Evolutionary conservation across 2,888 invertebrate genomes (phyloP).

Genomic region (Malacosoma neustria): DNA sequence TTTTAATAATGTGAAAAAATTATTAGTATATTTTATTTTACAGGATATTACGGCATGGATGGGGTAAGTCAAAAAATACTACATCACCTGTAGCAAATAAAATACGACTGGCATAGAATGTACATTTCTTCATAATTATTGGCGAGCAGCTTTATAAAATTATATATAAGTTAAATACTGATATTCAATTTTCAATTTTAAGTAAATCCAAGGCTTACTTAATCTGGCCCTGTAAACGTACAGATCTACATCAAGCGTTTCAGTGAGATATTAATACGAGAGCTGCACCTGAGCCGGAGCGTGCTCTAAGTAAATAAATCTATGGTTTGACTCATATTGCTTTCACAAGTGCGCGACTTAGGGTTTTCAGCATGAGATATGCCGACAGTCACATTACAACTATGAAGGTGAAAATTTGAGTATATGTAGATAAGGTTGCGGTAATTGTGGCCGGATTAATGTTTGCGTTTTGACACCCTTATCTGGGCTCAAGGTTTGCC

Average conservation of each 20-base stretch:
- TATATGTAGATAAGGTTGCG: constrained; percentile 14
- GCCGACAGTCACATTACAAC: constrained; percentile 34
- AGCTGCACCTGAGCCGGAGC: constrained; percentile 33
- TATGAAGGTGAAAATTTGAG: constrained; percentile 28
- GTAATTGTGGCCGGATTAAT: constrained; percentile 9
- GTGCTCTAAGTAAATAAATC: constrained; percentile 30
- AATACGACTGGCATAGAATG: too few species aligned
- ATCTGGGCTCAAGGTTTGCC: neutral
- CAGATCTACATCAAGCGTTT: constrained; percentile 27
- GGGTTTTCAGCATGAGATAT: constrained; percentile 26
- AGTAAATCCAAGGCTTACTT: too few species aligned
- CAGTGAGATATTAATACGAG: constrained; percentile 34
- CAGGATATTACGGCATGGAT: too few species aligned
- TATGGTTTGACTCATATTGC: constrained; percentile 17
- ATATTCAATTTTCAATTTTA: too few species aligned
- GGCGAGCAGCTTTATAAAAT: too few species aligned
- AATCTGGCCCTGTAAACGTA: constrained; percentile 22
- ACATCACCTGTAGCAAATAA: too few species aligned
- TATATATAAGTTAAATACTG: too few species aligned
- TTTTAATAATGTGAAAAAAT: too few species aligned
- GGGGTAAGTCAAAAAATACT: too few species aligned
- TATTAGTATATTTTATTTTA: too few species aligned
- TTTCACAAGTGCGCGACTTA: constrained; percentile 23
- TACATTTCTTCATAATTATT: too few species aligned
- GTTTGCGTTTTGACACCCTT: neutral